Evolutionary conservation across 2,113 vertebrate species (phyloP), one percentile per base, ranked within the genome.

Genomic region (Butorides virescens): DNA sequence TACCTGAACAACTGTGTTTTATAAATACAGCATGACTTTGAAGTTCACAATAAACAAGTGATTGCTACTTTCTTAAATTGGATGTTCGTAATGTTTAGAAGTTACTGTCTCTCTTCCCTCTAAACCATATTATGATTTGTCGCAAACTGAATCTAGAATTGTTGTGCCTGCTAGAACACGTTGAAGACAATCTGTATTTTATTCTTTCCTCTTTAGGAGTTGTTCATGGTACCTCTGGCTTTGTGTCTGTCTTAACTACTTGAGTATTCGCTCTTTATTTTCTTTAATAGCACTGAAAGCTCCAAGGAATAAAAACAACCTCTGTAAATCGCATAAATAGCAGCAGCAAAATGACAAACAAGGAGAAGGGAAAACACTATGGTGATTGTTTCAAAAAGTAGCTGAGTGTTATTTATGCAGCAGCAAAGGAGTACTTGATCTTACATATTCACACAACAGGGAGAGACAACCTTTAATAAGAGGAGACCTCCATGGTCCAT

Each of bases 241-340:
- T 89, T 61, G 23, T 73, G 55, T 63, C 46, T 8, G 2, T 47
- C 42, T 74, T 88, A 81, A 11, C 52, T 71, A 21, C 21, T 46
- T 66, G 11, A 62, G 16, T 34, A 13, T 90, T 90, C 9, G 0
- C 39, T 94, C 59, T 80, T 91, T 91, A 62, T 92, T 86, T 93
- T 93, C 82, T 76, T 94, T 84, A 95, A 95, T 84, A 81, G n/a
- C 65, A 73, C 44, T 32, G 80, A 90, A 95, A 91, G 12, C 62
- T 78, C 59, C 18, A 63, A 92, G 62, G 70, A 82, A 78, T 84
- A 71, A 81, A 67, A 91, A 6, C 16, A 58, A 19, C 27, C 27
- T 88, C 62, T 92, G 56, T 89, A 73, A 85, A 85, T 84, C 6
- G 10, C 49, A 83, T 26, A 74, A 95, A 53, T 13, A 66, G 34